Conservation (phyloP, 1,140 invertebrate genomes). For the Cydia strobilella region DNA sequence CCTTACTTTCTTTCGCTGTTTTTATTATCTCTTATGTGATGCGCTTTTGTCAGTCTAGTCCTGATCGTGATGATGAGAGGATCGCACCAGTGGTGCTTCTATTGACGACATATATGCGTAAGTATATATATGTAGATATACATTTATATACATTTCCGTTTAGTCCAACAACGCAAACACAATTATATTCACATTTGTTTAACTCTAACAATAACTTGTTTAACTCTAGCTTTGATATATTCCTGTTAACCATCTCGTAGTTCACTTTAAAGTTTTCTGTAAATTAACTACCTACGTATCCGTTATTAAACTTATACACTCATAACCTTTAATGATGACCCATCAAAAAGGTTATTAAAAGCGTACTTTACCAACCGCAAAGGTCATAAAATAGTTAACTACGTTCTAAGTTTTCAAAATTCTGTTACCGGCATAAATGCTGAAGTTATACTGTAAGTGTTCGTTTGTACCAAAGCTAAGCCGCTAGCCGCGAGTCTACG, state of each 20-base stretch:
- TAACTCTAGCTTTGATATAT: background rate
- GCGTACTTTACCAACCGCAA: background rate
- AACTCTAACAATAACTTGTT: background rate
- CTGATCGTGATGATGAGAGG: no score
- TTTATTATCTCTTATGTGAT: no score
- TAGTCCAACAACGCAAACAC: no score
- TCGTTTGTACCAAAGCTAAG: slow-evolving; percentile 29
- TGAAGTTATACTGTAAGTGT: slow-evolving; percentile 1
- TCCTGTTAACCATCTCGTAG: background rate
- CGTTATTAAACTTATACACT: background rate
- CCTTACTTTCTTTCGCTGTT: background rate
- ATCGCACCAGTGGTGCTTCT: no score
- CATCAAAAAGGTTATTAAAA: slow-evolving; percentile 14
- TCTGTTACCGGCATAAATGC: slow-evolving; percentile 2
- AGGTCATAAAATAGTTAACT: background rate
- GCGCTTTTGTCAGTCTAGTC: no score
- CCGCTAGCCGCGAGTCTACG: background rate
- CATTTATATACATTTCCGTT: no score
- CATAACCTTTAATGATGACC: background rate
- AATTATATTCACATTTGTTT: no score
- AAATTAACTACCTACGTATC: background rate
- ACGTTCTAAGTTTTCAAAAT: slow-evolving; percentile 22
- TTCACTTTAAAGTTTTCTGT: background rate
- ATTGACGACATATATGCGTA: no score
- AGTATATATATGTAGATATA: no score